These are phyloP conservation scores for Sphenodon punctatus DNA, from an alignment of 2,797 vertebrate genomes.

Conservation along the genomic window DNA sequence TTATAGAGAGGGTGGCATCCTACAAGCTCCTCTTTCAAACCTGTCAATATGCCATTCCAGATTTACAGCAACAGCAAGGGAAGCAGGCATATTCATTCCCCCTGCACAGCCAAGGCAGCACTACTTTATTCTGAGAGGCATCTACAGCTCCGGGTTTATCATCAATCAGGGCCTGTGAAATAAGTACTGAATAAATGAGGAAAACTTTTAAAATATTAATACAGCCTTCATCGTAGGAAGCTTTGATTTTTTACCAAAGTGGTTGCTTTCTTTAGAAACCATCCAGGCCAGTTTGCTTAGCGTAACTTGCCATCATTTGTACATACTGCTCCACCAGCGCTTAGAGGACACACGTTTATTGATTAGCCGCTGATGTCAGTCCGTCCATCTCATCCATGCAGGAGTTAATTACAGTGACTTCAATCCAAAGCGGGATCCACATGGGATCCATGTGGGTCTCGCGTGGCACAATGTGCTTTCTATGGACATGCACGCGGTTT, in stretches of 20 bases:
- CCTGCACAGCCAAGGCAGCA: background rate
- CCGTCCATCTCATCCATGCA: background rate
- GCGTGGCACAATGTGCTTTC: no score
- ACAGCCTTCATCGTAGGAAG: background rate
- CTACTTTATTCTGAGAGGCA: background rate
- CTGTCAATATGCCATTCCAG: background rate
- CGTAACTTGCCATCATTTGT: background rate
- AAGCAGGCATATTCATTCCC: background rate
- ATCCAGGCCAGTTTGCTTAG: background rate
- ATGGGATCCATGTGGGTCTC: no score
- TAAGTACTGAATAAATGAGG: slow-evolving; percentile 30
- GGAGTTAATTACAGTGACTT: background rate
- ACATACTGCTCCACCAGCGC: slow-evolving; percentile 1
- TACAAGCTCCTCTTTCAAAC: background rate
- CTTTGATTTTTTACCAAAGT: slow-evolving; percentile 45
- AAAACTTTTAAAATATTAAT: slow-evolving; percentile 52
- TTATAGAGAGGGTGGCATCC: background rate
- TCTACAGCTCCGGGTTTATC: slow-evolving; percentile 1
- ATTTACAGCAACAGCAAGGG: background rate
- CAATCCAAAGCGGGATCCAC: no score
- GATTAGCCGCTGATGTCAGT: background rate
- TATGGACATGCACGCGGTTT: no score
- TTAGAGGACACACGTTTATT: background rate
- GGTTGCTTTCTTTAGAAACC: background rate
- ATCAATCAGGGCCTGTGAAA: slow-evolving; percentile 11